These are phyloP conservation scores for Botrylloides violaceus DNA, from an alignment of 23 tunicate genomes.

Conservation along the genomic window DNA sequence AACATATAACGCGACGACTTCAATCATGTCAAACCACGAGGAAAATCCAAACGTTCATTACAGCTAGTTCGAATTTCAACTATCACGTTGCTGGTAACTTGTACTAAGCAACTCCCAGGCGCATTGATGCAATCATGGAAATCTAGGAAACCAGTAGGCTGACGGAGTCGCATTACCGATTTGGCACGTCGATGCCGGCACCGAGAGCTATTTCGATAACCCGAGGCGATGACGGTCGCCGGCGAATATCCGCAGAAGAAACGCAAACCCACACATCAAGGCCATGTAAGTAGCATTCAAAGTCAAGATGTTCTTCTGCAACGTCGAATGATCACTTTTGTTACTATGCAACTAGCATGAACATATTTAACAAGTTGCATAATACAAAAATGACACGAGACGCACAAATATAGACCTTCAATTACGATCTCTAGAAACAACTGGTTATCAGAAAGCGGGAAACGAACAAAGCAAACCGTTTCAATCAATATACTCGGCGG, in stretches of 20 bases:
- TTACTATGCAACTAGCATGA: slow-evolving; percentile 2
- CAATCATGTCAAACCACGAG: too few species aligned
- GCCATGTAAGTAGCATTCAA: neutral
- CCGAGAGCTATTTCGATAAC: neutral
- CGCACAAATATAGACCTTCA: neutral
- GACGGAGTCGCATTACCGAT: neutral
- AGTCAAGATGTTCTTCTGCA: neutral
- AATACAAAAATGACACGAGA: slow-evolving; percentile 2
- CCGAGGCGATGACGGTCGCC: neutral
- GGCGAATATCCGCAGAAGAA: neutral
- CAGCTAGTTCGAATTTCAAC: too few species aligned
- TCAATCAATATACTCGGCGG: neutral
- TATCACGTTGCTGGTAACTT: too few species aligned
- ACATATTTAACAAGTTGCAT: neutral
- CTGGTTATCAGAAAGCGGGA: neutral
- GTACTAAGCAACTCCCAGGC: too few species aligned
- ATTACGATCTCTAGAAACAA: neutral
- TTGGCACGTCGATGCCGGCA: neutral
- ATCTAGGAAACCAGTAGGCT: neutral
- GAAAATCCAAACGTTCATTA: too few species aligned
- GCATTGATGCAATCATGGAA: neutral
- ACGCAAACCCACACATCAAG: neutral
- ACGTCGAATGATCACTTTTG: slow-evolving; percentile 3
- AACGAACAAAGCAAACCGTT: neutral
- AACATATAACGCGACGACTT: too few species aligned